Percentiles rank a stretch among this genome's conserved stretches.
These are phyloP conservation scores for Callorhinus ursinus DNA, from an alignment of 2,113 vertebrate genomes.

Conservation along the genomic window DNA sequence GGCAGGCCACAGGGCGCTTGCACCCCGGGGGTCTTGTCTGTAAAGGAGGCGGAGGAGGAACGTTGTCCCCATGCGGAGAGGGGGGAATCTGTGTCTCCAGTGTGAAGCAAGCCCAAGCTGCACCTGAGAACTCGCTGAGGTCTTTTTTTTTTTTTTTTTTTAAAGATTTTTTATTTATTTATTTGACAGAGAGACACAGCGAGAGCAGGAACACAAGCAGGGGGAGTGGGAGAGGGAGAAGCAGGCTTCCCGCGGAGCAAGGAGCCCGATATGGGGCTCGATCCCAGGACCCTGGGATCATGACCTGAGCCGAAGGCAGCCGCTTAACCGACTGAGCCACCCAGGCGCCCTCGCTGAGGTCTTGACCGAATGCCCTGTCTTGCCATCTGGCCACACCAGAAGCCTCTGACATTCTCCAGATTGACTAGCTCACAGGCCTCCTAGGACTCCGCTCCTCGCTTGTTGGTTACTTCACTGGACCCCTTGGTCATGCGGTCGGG, in stretches of 20 bases:
- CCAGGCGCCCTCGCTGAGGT: not conserved
- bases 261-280: no score
- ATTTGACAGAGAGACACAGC: no score
- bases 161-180: no score
- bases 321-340: no score
- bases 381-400: not conserved
- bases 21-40: accelerated
- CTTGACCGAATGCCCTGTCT: not conserved
- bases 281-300: no score
- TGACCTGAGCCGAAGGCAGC: no score
- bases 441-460: no score
- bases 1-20: not conserved
- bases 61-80: not conserved
- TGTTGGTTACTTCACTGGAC: not conserved
- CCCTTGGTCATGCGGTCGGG: not conserved
- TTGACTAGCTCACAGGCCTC: accelerated
- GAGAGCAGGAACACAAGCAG: no score
- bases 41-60: not conserved
- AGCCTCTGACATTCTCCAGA: not conserved
- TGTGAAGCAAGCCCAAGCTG: not conserved
- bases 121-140: not conserved
- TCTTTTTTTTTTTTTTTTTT: no score
- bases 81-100: not conserved
- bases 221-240: no score
- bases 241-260: no score